Conservation (phyloP, 2,888 invertebrate genomes). For the Cataglyphis albicans region DNA sequence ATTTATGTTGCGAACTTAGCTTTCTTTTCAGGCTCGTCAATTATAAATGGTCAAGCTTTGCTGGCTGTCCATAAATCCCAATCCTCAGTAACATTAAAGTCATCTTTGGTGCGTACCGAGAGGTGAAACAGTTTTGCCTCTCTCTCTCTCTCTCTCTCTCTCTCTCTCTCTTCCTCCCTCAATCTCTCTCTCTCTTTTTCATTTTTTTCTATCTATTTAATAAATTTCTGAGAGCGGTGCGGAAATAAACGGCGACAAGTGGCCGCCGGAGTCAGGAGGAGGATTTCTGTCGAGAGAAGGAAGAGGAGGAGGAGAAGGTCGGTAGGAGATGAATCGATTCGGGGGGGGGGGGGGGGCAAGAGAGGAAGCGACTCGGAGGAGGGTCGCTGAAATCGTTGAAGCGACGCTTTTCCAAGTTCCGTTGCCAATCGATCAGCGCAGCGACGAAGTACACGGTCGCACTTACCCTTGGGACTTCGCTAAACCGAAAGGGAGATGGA, state of each 20-base stretch:
- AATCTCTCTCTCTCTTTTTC: neutral
- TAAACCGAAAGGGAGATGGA: conserved; percentile 11
- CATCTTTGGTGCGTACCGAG: neutral
- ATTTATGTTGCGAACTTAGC: neutral
- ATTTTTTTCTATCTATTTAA: conserved; percentile 19
- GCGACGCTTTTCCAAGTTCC: conserved; percentile 54
- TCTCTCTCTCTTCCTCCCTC: neutral
- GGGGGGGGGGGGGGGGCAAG: neutral
- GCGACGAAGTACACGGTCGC: conserved; percentile 20
- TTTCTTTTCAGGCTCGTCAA: neutral
- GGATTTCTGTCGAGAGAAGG: conserved; percentile 9
- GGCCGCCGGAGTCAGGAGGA: neutral
- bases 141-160: too few relatives aligned
- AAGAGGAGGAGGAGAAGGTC: conserved; percentile 37
- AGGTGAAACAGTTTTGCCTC: neutral
- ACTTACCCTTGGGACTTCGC: conserved; percentile 30
- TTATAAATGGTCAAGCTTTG: neutral
- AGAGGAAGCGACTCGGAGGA: neutral
- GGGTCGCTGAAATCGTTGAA: conserved; percentile 48
- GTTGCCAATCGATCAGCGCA: conserved; percentile 50
- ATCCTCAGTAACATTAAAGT: neutral
- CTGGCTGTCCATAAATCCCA: neutral
- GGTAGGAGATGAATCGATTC: conserved; percentile 46
- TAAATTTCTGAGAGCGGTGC: conserved; percentile 40
- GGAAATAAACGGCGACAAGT: conserved; percentile 46